Conservation (phyloP, 2,888 invertebrate species). For the Cantharis nigra region DNA sequence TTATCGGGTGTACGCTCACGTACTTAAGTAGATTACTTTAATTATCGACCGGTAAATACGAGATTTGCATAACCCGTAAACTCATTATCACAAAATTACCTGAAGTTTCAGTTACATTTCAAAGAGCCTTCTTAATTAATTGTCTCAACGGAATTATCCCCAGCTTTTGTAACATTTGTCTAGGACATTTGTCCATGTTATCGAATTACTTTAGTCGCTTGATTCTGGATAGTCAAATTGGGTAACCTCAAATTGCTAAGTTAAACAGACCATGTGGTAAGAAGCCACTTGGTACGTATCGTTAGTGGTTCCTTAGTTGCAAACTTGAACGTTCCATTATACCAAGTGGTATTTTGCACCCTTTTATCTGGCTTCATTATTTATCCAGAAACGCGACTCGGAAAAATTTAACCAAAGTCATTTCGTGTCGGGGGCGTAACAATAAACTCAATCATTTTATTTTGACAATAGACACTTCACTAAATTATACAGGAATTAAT, state of each 20-base stretch:
- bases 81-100: constrained; percentile 34
- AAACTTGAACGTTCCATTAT: constrained; percentile 42
- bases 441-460: background rate
- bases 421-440: background rate
- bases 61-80: constrained; percentile 33
- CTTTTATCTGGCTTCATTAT: constrained; percentile 1
- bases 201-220: constrained; percentile 23
- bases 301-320: constrained; percentile 43
- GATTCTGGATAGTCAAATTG: constrained; percentile 15
- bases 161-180: constrained; percentile 26
- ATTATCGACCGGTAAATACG: constrained; percentile 34
- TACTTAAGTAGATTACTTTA: constrained; percentile 34
- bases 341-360: constrained; percentile 26
- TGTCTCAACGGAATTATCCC: constrained; percentile 22
- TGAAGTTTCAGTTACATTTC: constrained; percentile 29
- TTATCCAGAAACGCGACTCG: background rate
- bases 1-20: constrained; percentile 29
- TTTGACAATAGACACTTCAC: background rate
- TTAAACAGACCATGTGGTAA: constrained; percentile 33
- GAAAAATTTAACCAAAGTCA: background rate
- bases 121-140: constrained; percentile 31
- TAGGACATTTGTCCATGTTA: constrained; percentile 26
- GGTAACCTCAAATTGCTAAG: constrained; percentile 33
- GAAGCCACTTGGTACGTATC: constrained; percentile 35
- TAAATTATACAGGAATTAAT: background rate